phyloP scores from a whole-genome alignment of 2,888 invertebrate genomes.

The Mactromeris polynyma region DNA sequence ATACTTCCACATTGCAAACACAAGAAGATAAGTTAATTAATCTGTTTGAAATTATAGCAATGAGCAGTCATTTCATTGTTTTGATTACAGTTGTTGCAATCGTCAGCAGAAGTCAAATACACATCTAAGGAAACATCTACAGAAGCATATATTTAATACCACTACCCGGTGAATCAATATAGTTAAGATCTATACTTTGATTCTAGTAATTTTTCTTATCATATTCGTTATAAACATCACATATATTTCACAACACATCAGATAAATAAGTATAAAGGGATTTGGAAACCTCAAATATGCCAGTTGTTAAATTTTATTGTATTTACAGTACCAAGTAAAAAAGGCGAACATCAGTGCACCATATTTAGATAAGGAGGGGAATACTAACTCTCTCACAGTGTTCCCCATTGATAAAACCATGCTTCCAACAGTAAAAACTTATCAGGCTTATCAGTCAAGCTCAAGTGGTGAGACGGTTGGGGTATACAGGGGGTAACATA shows the following conservation, averaged over 20 bases:
- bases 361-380: background rate
- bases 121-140: too few relatives aligned
- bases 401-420: conserved; percentile 57
- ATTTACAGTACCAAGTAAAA: background rate
- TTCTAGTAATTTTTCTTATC: background rate
- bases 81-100: too few relatives aligned
- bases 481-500: conserved; percentile 19
- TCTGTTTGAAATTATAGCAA: too few relatives aligned
- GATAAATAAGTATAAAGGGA: conserved; percentile 1
- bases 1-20: too few relatives aligned
- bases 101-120: too few relatives aligned
- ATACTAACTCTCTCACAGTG: conserved; percentile 35
- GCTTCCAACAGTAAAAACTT: conserved; percentile 28
- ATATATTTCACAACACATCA: background rate
- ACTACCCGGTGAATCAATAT: background rate
- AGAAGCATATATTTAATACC: too few relatives aligned
- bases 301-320: conserved; percentile 1
- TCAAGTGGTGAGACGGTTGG: conserved; percentile 26
- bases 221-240: background rate
- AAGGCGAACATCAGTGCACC: background rate
- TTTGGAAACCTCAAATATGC: conserved; percentile 12
- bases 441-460: conserved; percentile 37
- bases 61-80: too few relatives aligned
- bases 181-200: background rate
- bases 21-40: too few relatives aligned